A percentile compares a stretch with the other conserved stretches of the same genome.
These are phyloP conservation scores for Octomys mimax DNA, from an alignment of 2,797 vertebrate genomes.

Conservation along the genomic window DNA sequence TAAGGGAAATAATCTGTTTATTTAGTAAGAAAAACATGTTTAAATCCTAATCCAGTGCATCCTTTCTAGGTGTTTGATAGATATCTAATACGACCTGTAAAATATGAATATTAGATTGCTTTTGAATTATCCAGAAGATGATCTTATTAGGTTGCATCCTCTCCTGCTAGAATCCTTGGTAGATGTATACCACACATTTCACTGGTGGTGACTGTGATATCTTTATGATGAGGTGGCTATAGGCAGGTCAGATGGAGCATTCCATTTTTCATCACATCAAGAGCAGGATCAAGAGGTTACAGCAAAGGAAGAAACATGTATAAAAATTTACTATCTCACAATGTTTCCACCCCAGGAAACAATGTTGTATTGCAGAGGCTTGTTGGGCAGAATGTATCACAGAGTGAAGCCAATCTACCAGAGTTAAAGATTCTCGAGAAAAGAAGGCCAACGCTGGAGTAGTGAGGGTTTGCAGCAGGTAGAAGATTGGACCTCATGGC, in stretches of 20 bases:
- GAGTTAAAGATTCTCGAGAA: background rate
- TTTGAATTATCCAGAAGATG: background rate
- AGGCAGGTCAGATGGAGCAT: background rate
- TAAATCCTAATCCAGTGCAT: background rate
- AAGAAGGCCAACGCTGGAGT: background rate
- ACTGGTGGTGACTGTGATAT: background rate
- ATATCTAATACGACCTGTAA: background rate
- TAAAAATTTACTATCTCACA: background rate
- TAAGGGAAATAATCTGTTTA: background rate
- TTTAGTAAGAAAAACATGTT: background rate
- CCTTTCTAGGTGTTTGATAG: background rate
- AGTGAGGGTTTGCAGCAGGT: accelerated
- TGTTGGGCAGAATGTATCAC: accelerated
- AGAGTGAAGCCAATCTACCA: background rate
- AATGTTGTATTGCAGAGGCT: background rate
- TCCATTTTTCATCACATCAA: background rate
- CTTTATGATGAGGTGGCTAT: background rate
- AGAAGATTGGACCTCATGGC: background rate
- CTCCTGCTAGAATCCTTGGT: background rate
- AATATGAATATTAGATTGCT: too few species aligned
- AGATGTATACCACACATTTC: too few species aligned
- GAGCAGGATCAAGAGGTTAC: background rate
- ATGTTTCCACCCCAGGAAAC: background rate
- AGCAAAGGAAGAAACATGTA: background rate
- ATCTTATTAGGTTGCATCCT: background rate